Percentiles rank a stretch among this genome's conserved stretches.
These are phyloP conservation scores for Pogonus chalceus DNA, from an alignment of 1,140 invertebrate genomes.

Conservation along the genomic window DNA sequence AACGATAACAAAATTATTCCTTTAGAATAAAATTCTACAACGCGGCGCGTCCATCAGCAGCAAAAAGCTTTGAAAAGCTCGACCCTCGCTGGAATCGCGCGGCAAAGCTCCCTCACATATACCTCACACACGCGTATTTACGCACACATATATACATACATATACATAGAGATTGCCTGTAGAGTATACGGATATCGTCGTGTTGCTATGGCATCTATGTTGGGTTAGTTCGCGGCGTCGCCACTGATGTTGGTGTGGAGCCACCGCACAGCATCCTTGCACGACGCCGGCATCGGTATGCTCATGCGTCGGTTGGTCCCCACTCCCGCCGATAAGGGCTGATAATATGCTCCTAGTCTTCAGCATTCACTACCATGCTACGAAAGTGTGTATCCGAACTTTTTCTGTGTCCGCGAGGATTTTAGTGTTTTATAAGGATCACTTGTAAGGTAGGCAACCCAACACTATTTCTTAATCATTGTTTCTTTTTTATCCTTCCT, in stretches of 20 bases:
- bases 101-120: too few relatives aligned
- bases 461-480: not conserved
- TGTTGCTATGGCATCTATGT: not conserved
- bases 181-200: not conserved
- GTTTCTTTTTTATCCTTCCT: not conserved
- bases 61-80: too few relatives aligned
- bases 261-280: conserved; percentile 34
- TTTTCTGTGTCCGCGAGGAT: conserved; percentile 3
- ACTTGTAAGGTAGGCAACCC: not conserved
- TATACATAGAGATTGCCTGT: too few relatives aligned
- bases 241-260: conserved; percentile 27
- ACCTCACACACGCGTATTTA: too few relatives aligned
- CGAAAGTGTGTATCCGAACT: conserved; percentile 31
- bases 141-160: too few relatives aligned
- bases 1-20: too few relatives aligned
- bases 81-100: too few relatives aligned
- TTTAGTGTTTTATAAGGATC: conserved; percentile 1
- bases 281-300: conserved; percentile 24
- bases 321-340: conserved; percentile 33
- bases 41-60: too few relatives aligned
- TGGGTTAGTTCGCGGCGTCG: conserved; percentile 16
- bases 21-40: too few relatives aligned
- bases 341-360: conserved; percentile 36
- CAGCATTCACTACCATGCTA: conserved; percentile 36
- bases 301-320: conserved; percentile 32